A percentile compares a stretch with the other conserved stretches of the same genome.
phyloP scores from a whole-genome alignment of 2,888 invertebrate species.

The Eupithecia pulchellata region DNA sequence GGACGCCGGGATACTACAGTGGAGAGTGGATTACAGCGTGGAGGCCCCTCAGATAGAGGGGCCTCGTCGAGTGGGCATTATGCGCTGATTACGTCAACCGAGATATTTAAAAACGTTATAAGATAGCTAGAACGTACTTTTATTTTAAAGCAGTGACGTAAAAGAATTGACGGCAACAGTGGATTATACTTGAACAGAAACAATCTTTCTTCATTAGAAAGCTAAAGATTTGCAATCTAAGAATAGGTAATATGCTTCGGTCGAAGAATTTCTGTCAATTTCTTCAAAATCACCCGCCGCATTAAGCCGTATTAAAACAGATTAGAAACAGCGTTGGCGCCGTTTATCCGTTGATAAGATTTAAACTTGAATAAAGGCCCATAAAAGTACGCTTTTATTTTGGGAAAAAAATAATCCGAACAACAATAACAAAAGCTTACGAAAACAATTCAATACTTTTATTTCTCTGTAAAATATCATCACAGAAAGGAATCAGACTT shows the following conservation, averaged over 20 bases:
- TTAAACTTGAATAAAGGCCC: too few species aligned
- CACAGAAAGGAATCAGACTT: background rate
- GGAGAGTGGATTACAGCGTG: slow-evolving; percentile 1
- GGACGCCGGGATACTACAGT: background rate
- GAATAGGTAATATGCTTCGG: background rate
- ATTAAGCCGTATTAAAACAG: too few species aligned
- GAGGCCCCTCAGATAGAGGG: background rate
- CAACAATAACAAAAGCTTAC: background rate
- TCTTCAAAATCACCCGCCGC: background rate
- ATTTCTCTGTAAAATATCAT: slow-evolving; percentile 4
- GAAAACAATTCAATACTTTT: background rate
- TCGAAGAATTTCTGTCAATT: background rate
- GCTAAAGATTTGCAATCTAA: background rate
- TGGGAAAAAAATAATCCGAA: background rate
- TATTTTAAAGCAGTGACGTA: background rate
- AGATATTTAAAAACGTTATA: background rate
- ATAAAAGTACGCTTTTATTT: background rate
- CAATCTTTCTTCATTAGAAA: too few species aligned
- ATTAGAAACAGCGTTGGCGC: background rate
- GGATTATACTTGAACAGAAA: background rate
- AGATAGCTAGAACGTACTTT: background rate
- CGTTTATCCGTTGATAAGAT: too few species aligned
- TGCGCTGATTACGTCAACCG: slow-evolving; percentile 4
- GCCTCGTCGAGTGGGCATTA: slow-evolving; percentile 5
- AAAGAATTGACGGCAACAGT: background rate